Conservation (phyloP, 1,140 invertebrate genomes). For the Phymorhynchus buccinoides region DNA sequence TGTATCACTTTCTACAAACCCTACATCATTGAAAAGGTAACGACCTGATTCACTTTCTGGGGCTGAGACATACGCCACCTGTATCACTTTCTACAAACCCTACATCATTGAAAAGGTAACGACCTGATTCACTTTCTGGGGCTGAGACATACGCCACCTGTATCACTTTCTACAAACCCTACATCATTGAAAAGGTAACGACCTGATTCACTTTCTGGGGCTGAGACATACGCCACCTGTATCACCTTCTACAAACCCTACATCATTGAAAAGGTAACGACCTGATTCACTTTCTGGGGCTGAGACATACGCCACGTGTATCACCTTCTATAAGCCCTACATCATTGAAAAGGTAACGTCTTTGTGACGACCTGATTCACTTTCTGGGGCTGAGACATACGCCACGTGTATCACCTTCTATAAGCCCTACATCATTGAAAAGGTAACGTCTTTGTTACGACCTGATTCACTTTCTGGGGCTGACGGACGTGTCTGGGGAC, state of each 20-base stretch:
- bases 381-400: too few relatives aligned
- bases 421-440: too few relatives aligned
- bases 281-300: slow-evolving; percentile 61
- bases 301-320: slow-evolving; percentile 61
- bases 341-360: slow-evolving; percentile 55
- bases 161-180: slow-evolving; percentile 59
- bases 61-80: not conserved
- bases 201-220: too few relatives aligned
- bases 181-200: slow-evolving; percentile 55
- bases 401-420: not conserved
- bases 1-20: slow-evolving; percentile 61
- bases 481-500: too few relatives aligned
- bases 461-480: slow-evolving; percentile 61
- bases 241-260: not conserved
- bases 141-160: slow-evolving; percentile 61
- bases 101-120: too few relatives aligned
- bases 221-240: not conserved
- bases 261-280: too few relatives aligned
- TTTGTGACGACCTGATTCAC: too few relatives aligned
- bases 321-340: slow-evolving; percentile 59
- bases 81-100: not conserved
- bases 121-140: slow-evolving; percentile 64
- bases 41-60: too few relatives aligned
- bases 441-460: too few relatives aligned
- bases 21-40: slow-evolving; percentile 55